Conservation (phyloP, 2,113 vertebrate genomes). For the Speoplatyrhinus poulsoni region DNA sequence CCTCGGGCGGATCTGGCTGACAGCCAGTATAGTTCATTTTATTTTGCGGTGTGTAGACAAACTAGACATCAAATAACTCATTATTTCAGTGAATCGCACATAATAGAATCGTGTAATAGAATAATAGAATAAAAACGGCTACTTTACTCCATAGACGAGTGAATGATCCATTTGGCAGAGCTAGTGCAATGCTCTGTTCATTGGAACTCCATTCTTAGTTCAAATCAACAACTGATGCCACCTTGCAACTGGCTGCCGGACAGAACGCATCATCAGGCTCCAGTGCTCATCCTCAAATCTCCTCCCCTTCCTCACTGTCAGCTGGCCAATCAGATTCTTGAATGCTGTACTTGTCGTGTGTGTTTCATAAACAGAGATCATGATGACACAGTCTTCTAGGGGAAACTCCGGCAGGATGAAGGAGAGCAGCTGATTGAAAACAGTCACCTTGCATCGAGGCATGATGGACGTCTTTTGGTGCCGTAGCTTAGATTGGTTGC, state of each 20-base stretch:
- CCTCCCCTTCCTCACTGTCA: constrained; percentile 65
- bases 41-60: no score
- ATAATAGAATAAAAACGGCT: no score
- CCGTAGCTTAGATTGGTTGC: constrained; percentile 71
- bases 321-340: constrained; percentile 72
- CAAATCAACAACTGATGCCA: constrained; percentile 77
- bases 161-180: no score
- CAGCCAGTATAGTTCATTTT: no score
- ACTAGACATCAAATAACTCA: no score
- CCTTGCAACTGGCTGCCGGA: constrained; percentile 76
- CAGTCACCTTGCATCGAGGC: constrained; percentile 53
- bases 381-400: constrained; percentile 65
- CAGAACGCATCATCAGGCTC: constrained; percentile 72
- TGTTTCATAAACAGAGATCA: constrained; percentile 71
- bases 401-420: constrained; percentile 72
- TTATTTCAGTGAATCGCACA: no score
- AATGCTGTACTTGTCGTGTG: constrained; percentile 32
- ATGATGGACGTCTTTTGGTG: constrained; percentile 73
- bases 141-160: no score
- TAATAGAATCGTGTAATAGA: no score
- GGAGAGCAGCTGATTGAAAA: constrained; percentile 78
- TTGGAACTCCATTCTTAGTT: neutral
- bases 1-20: no score
- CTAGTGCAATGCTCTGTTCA: neutral
- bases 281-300: constrained; percentile 68